Base-by-base conservation (phyloP, 2,113 vertebrate genomes). In the Leptobrachium leishanense region DNA sequence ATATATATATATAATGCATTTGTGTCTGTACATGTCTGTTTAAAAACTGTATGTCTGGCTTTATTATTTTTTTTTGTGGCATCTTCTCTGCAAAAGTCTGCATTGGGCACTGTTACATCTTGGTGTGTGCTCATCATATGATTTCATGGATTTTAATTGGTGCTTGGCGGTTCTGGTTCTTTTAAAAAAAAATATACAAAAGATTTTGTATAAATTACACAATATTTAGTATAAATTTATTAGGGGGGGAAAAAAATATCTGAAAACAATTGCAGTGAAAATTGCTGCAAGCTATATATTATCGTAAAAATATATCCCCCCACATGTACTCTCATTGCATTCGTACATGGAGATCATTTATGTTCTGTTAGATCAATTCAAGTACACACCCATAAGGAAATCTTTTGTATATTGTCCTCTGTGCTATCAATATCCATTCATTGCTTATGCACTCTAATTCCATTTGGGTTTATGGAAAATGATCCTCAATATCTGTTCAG, bases 351-450 rank as follows among this genome's bases (percentile, higher is more conserved):
- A 31, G 20, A 31, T 31, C 20, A 50, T 50, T 4, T 50, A 50
- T 50, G 46, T 31, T 31, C 20, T 31, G 20, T 31, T 31, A 62
- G n/a, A 31, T 31, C 2, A 39, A 31, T 10, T 64, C 6, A 8
- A 31, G 20, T 8, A 15, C 43, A 44, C 3, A 20, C 13, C 13
- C 1, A 10, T 4, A 59, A 59, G 11, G 15, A 75, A 81, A 78
- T 81, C 82, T 87, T 82, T 84, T 90, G 82, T 89, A 82, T 80
- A 82, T 83, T 81, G 42, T 90, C 74, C 39, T 67, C 75, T 64
- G 64, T 78, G 76, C 80, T 85, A 86, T 90, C 90, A 89, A 87
- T 84, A 86, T 86, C 85, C 82, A 74, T 82, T 86, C 82, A 77
- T 65, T 64, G 59, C 76, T 69, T 43, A 46, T 69, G 55, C 54